A percentile compares a stretch with the other conserved stretches of the same genome.
phyloP scores from a whole-genome alignment of 2,113 vertebrate species.

The Corapipo altera region DNA sequence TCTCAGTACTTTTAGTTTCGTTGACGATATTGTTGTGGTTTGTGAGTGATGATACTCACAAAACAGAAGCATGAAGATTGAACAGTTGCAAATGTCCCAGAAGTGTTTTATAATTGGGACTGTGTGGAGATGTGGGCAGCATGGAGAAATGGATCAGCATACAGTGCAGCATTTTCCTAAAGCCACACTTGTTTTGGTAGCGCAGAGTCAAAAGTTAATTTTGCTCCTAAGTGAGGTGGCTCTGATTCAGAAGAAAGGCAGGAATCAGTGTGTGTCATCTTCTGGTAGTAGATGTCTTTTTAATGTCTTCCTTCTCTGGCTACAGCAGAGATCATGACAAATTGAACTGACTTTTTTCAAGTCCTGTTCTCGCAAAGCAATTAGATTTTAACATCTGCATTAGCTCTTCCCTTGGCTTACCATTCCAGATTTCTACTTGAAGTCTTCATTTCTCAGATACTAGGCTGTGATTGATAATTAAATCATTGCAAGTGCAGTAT shows the following conservation, averaged over 20 bases:
- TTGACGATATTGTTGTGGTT: neutral
- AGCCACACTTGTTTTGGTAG: neutral
- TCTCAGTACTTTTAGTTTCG: neutral
- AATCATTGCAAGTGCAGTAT: neutral
- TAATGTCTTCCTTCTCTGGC: neutral
- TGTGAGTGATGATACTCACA: neutral
- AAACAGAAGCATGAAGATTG: neutral
- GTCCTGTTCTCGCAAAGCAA: neutral
- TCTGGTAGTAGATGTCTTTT: neutral
- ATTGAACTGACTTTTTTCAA: neutral
- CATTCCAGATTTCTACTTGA: neutral
- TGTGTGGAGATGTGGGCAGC: neutral
- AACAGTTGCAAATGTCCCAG: neutral
- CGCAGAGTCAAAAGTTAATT: neutral
- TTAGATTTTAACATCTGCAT: neutral
- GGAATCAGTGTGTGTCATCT: accelerated
- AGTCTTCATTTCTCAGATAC: constrained; percentile 6
- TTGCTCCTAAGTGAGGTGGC: neutral
- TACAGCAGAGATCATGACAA: neutral
- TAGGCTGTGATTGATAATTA: constrained; percentile 12
- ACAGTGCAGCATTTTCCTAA: neutral
- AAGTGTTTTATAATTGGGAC: neutral
- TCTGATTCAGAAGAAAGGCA: neutral
- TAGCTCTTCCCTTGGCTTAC: neutral
- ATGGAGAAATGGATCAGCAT: neutral